Percentiles rank a stretch among this genome's conserved stretches.
These are phyloP conservation scores for Drosophila tani DNA, from an alignment of 1,140 invertebrate species.

Conservation along the genomic window DNA sequence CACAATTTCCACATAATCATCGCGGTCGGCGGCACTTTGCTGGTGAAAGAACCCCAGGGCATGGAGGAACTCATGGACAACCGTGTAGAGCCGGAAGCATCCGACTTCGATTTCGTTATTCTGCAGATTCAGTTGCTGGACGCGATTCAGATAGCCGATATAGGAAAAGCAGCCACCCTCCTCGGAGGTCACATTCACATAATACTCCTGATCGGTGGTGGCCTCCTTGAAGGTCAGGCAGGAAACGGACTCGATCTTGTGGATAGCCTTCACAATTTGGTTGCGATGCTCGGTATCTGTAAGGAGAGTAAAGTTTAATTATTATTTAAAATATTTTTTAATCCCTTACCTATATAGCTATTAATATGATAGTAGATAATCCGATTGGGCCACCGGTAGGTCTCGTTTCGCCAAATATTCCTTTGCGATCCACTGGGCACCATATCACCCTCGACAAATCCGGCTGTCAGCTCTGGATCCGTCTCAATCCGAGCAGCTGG, in stretches of 20 bases:
- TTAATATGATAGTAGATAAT: conserved; percentile 88
- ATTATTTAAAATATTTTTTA: background rate
- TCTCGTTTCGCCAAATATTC: conserved; percentile 87
- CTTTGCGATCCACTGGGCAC: conserved; percentile 28
- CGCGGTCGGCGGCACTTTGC: conserved; percentile 87
- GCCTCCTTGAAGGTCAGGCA: conserved; percentile 68
- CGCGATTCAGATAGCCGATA: conserved; percentile 85
- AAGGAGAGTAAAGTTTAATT: no score
- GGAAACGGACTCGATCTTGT: conserved; percentile 46
- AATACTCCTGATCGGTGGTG: conserved; percentile 51
- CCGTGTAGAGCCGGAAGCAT: conserved; percentile 86
- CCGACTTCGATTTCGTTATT: conserved; percentile 85
- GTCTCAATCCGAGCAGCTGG: conserved; percentile 27
- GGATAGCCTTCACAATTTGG: conserved; percentile 53
- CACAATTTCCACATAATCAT: conserved; percentile 86
- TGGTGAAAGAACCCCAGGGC: conserved; percentile 88
- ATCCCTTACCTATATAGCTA: conserved; percentile 49
- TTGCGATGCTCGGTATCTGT: conserved; percentile 56
- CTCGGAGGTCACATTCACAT: conserved; percentile 61
- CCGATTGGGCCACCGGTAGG: conserved; percentile 87
- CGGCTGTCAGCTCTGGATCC: conserved; percentile 68
- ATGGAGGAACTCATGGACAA: conserved; percentile 90
- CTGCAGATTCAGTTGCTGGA: conserved; percentile 86
- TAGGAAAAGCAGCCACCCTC: conserved; percentile 86
- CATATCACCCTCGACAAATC: conserved; percentile 72